A percentile compares a stretch with the other conserved stretches of the same genome.
Conservation (phyloP, 1,140 invertebrate genomes). For the Thalassaphorura encarpata region DNA sequence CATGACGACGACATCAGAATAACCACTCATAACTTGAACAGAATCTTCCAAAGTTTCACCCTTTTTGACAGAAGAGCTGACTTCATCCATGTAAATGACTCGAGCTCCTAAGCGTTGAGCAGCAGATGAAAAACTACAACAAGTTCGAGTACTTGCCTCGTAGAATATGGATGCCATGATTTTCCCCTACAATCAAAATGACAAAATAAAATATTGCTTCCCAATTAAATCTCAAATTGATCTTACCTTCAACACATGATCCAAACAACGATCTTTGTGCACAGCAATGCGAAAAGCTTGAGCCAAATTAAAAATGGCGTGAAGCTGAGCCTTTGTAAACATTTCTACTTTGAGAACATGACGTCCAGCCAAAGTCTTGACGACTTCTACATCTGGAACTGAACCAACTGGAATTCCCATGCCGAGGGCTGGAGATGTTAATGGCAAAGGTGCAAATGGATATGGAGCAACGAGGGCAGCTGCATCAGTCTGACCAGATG, state of each 20-base stretch:
- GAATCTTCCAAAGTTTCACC: conserved; percentile 91
- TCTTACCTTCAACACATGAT: conserved; percentile 68
- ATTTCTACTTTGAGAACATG: conserved; percentile 74
- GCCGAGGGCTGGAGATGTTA: conserved; percentile 12
- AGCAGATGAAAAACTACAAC: conserved; percentile 89
- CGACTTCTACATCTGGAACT: not conserved
- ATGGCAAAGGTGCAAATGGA: conserved; percentile 3
- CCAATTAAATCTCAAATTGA: not conserved
- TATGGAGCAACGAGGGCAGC: no score
- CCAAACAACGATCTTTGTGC: conserved; percentile 67
- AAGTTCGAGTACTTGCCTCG: conserved; percentile 92
- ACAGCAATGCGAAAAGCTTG: conserved; percentile 73
- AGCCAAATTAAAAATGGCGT: conserved; percentile 89
- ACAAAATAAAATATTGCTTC: conserved; percentile 6
- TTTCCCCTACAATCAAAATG: conserved; percentile 56
- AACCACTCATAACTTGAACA: conserved; percentile 71
- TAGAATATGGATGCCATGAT: conserved; percentile 94
- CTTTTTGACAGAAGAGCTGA: conserved; percentile 87
- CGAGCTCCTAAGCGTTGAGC: conserved; percentile 90
- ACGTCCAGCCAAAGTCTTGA: conserved; percentile 51
- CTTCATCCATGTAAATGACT: conserved; percentile 79
- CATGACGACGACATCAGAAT: conserved; percentile 84
- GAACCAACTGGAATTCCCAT: not conserved
- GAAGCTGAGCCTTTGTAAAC: conserved; percentile 82
- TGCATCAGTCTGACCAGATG: no score